Evolutionary conservation across 1,140 invertebrate genomes (phyloP).

Genomic region (Hypothenemus hampei): DNA sequence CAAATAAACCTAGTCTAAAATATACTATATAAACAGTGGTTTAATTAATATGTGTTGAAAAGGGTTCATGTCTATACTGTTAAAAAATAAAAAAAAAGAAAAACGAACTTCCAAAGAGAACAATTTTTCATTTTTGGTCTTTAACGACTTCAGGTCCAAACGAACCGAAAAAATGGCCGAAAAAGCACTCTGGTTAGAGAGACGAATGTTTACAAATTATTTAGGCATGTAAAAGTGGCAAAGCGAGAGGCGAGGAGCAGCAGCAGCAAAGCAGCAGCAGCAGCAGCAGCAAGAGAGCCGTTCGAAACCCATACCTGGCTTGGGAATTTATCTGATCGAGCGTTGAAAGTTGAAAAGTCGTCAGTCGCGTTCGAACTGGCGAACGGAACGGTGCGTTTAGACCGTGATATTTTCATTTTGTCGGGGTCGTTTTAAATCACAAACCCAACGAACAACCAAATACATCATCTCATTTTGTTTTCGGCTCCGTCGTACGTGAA

Average conservation of each 20-base stretch:
- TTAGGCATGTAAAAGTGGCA: slow-evolving; percentile 27
- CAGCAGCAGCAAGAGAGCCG: slow-evolving; percentile 15
- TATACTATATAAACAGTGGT: too few relatives aligned
- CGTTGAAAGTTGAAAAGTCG: slow-evolving; percentile 28
- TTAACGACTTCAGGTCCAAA: not conserved
- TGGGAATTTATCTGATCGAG: slow-evolving; percentile 26
- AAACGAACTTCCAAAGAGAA: not conserved
- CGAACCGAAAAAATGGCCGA: slow-evolving; percentile 13
- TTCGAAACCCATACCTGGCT: slow-evolving; percentile 25
- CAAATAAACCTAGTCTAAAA: not conserved
- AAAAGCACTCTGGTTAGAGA: slow-evolving; percentile 13
- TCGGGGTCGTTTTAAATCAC: too few relatives aligned
- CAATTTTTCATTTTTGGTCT: not conserved
- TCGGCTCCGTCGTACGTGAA: too few relatives aligned
- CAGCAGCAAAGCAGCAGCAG: too few relatives aligned
- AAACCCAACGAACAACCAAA: too few relatives aligned
- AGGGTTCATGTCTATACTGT: too few relatives aligned
- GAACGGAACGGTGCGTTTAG: not conserved
- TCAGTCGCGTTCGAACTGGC: slow-evolving; percentile 22
- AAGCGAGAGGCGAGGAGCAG: slow-evolving; percentile 18
- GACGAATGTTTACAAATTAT: slow-evolving; percentile 28
- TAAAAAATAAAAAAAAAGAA: too few relatives aligned
- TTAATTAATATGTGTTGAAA: not conserved
- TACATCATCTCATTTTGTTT: too few relatives aligned
- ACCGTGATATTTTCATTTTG: too few relatives aligned